Evolutionary conservation across 2,888 invertebrate species (phyloP).

Genomic region (Drosophila conformis): DNA sequence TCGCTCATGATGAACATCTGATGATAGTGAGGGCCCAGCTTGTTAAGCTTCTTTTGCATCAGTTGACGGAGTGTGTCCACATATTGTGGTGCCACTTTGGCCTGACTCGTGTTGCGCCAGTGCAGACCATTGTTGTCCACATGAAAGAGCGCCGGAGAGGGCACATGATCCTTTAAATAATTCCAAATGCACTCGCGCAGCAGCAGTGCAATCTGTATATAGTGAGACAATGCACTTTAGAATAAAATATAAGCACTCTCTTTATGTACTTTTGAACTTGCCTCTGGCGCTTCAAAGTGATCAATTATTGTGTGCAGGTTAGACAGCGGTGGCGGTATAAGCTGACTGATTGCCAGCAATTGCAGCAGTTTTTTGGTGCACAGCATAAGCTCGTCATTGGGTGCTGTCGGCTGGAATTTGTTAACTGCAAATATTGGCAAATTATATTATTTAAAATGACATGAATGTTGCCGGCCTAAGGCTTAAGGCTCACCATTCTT

Average conservation of each 20-base stretch:
- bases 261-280: conserved; percentile 19
- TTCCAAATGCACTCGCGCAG: conserved; percentile 95
- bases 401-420: conserved; percentile 80
- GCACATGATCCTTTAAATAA: conserved; percentile 94
- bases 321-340: conserved; percentile 93
- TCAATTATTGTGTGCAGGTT: conserved; percentile 91
- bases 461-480: too few relatives aligned
- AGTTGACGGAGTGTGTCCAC: conserved; percentile 92
- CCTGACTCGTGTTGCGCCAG: conserved; percentile 90
- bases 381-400: conserved; percentile 81
- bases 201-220: conserved; percentile 89
- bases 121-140: conserved; percentile 89
- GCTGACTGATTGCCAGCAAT: conserved; percentile 93
- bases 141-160: conserved; percentile 92
- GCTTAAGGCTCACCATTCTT: conserved; percentile 85
- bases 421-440: conserved; percentile 69
- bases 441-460: neutral
- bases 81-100: conserved; percentile 90
- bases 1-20: conserved; percentile 88
- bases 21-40: conserved; percentile 91
- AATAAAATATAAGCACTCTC: neutral
- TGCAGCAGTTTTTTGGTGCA: conserved; percentile 89
- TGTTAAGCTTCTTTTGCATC: conserved; percentile 91
- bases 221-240: neutral
- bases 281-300: conserved; percentile 89